Percentiles rank a stretch among this genome's conserved stretches.
Conservation (phyloP, 2,797 vertebrate genomes). For the Manis javanica region DNA sequence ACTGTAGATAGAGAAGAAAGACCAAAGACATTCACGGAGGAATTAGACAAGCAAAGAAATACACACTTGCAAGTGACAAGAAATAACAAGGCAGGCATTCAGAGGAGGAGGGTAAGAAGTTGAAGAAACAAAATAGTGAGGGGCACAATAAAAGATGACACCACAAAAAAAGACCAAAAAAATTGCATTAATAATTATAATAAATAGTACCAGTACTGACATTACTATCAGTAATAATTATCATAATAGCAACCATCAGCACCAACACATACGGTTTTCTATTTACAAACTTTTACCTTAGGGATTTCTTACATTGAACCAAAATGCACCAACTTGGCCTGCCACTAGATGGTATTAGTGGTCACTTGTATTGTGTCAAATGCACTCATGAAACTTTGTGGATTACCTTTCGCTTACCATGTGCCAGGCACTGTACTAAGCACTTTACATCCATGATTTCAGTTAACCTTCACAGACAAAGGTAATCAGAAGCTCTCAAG, state of each 20-base stretch:
- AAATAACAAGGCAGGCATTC: conserved; percentile 33
- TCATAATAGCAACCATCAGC: background rate
- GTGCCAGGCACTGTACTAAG: background rate
- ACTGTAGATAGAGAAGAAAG: conserved; percentile 41
- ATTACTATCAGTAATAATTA: background rate
- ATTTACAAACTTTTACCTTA: background rate
- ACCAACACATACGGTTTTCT: background rate
- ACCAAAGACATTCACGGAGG: conserved; percentile 11
- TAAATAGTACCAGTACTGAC: background rate
- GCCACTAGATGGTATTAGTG: background rate
- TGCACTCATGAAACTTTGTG: background rate
- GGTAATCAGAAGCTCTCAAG: conserved; percentile 9
- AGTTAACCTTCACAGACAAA: conserved; percentile 15
- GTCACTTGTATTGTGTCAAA: background rate
- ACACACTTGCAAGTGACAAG: conserved; percentile 38
- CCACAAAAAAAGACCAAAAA: conserved; percentile 33
- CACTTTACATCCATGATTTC: conserved; percentile 33
- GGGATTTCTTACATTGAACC: background rate
- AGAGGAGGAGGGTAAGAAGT: background rate
- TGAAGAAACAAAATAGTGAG: background rate
- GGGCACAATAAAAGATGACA: background rate
- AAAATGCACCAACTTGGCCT: background rate
- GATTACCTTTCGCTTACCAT: background rate
- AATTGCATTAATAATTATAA: conserved; percentile 59
- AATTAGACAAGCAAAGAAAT: conserved; percentile 33